Percentiles rank a stretch among this genome's conserved stretches.
Evolutionary conservation across 2,113 vertebrate species (phyloP).

Genomic region (Nannobrachium achirus): DNA sequence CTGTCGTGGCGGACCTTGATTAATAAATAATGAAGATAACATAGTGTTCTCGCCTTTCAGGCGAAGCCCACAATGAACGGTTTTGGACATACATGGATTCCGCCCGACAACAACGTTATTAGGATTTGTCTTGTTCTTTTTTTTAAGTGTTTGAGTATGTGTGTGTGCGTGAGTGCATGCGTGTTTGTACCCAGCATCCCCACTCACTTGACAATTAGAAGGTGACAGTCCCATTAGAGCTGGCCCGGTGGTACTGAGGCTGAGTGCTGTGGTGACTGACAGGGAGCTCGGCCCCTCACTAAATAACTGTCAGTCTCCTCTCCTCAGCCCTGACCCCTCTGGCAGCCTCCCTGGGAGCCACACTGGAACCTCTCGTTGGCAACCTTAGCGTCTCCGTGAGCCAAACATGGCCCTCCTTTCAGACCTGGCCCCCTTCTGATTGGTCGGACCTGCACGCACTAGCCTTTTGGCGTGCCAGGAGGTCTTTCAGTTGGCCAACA

Average conservation of each 20-base stretch:
- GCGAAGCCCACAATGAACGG: too few relatives aligned
- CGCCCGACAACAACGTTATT: too few relatives aligned
- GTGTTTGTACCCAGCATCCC: conserved; percentile 35
- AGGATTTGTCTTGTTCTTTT: background rate
- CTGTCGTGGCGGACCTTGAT: too few relatives aligned
- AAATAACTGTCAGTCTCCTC: conserved; percentile 71
- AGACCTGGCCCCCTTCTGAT: conserved; percentile 62
- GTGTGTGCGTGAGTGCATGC: background rate
- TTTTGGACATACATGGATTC: too few relatives aligned
- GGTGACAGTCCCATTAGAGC: conserved; percentile 73
- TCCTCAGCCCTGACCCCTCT: conserved; percentile 66
- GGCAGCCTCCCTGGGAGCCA: conserved; percentile 63
- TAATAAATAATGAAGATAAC: too few relatives aligned
- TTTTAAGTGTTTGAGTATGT: background rate
- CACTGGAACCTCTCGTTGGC: conserved; percentile 61
- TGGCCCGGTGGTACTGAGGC: conserved; percentile 54
- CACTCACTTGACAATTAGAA: conserved; percentile 69
- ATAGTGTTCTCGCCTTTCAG: too few relatives aligned
- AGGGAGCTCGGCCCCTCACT: conserved; percentile 60
- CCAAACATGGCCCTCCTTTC: conserved; percentile 63
- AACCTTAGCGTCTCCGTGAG: conserved; percentile 56
- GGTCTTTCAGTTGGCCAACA: conserved; percentile 68
- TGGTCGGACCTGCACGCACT: conserved; percentile 59
- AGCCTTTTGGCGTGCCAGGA: conserved; percentile 64
- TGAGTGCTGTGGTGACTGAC: conserved; percentile 63